Conservation (phyloP, 2,888 invertebrate genomes). For the Allophyes oxyacanthae region DNA sequence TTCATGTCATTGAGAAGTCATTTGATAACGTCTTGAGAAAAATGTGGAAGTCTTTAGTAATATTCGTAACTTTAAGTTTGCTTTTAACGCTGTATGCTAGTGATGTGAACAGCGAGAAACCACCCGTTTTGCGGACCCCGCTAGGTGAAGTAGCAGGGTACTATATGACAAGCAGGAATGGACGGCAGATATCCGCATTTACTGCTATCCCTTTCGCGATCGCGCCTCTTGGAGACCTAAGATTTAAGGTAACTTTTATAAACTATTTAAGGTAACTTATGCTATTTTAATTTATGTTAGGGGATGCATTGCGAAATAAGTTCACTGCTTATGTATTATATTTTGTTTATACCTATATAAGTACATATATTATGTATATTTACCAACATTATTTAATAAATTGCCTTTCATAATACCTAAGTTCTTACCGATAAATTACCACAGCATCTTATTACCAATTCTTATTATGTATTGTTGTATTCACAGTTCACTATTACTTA, state of each 20-base stretch:
- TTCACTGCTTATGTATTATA: too few species aligned
- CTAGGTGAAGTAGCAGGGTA: slow-evolving; percentile 89
- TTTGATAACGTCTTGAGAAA: slow-evolving; percentile 20
- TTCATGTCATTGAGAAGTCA: not conserved
- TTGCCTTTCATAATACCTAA: too few species aligned
- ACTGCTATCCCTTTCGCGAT: slow-evolving; percentile 91
- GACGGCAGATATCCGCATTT: slow-evolving; percentile 89
- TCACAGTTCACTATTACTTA: too few species aligned
- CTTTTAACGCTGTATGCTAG: slow-evolving; percentile 40
- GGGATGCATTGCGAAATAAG: too few species aligned
- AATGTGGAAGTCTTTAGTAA: slow-evolving; percentile 28
- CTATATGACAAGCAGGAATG: slow-evolving; percentile 87
- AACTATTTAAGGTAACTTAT: too few species aligned
- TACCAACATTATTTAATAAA: too few species aligned
- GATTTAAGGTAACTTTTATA: slow-evolving; percentile 89
- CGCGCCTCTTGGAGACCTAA: slow-evolving; percentile 90
- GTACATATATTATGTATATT: too few species aligned
- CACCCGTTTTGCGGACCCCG: slow-evolving; percentile 72
- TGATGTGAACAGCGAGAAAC: slow-evolving; percentile 59
- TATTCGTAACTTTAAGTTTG: slow-evolving; percentile 28
- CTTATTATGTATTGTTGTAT: too few species aligned
- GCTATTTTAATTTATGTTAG: too few species aligned
- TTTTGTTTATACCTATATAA: too few species aligned
- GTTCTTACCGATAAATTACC: too few species aligned
- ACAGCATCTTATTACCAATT: too few species aligned